Evolutionary conservation across 2,113 vertebrate genomes (phyloP), one percentile per base, ranked within the genome.

Genomic region (Trematomus loennbergii): DNA sequence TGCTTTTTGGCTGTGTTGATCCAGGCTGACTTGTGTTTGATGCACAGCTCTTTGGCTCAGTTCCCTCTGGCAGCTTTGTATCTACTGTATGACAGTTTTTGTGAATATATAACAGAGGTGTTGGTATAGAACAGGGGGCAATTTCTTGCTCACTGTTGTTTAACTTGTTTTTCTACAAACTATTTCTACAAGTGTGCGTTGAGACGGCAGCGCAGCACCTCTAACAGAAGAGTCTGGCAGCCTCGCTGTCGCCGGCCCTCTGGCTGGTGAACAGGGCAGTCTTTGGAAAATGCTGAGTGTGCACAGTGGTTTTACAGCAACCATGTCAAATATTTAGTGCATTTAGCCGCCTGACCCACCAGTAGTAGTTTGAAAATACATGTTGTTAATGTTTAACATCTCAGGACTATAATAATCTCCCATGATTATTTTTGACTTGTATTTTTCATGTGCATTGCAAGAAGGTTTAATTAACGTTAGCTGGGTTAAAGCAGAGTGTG

Each of bases 291-390:
- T 83, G 89, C 93, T 91, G 91, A 93, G 87, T 92, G 61, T 75
- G 93, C 90, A 69, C 68, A 93, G 86, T 94, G 88, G 87, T 92
- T 94, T 94, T 92, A 87, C 87, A 91, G 82, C 87, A 91, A 91
- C 88, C 88, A 79, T 93, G 90, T 95, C 89, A 93, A 93, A n/a
- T n/a, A n/a, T 91, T 92, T 88, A 85, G 90, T 89, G 67, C 82
- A 55, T 92, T 92, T 90, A 78, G 79, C 77, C 50, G 40, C 68
- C 78, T 68, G 72, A 77, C 73, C 73, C 75, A 76, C 59, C 59
- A 83, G 79, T 82, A 79, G 72, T 82, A 68, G 68, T 66, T 40
- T 49, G 53, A 86, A 75, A 87, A 77, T 84, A 82, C 90, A 82
- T 75, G 71, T 78, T 60, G 59, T 36, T 81, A 79, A 88, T 88